These are phyloP conservation scores for Macrobrachium nipponense DNA, from an alignment of 1,140 invertebrate genomes.

Conservation along the genomic window DNA sequence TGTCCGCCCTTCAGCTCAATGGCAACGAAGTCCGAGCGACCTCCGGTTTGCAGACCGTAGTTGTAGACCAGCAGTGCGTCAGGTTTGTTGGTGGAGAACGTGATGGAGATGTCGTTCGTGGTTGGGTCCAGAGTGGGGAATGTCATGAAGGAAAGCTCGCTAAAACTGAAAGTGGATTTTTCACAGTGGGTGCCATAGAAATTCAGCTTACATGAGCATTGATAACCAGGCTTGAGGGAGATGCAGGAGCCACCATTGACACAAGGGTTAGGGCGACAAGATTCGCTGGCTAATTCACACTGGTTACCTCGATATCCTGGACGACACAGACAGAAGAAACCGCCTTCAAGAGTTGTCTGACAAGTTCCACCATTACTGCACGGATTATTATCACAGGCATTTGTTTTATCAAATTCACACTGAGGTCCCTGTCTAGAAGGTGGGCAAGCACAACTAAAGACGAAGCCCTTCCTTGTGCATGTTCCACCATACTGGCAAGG, in stretches of 20 bases:
- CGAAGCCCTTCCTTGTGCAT: constrained; percentile 83
- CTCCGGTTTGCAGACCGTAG: constrained; percentile 85
- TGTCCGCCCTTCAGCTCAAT: constrained; percentile 86
- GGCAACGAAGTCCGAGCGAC: constrained; percentile 91
- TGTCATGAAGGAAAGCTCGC: constrained; percentile 88
- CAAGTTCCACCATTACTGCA: constrained; percentile 92
- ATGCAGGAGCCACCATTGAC: constrained; percentile 86
- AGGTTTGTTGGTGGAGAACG: constrained; percentile 89
- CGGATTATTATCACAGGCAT: constrained; percentile 84
- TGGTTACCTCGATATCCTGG: constrained; percentile 89
- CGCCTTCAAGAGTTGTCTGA: constrained; percentile 85
- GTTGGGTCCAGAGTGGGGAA: constrained; percentile 86
- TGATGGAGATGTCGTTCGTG: constrained; percentile 90
- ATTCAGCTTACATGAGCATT: constrained; percentile 85
- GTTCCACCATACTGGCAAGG: constrained; percentile 85
- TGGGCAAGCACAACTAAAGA: constrained; percentile 86
- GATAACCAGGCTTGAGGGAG: constrained; percentile 81
- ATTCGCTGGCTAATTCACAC: constrained; percentile 84
- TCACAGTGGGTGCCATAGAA: constrained; percentile 93
- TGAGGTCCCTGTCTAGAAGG: constrained; percentile 80
- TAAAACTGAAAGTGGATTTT: constrained; percentile 88
- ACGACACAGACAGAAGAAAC: constrained; percentile 90
- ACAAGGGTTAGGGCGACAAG: constrained; percentile 90
- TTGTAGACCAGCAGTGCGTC: constrained; percentile 91
- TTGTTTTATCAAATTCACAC: constrained; percentile 86